Evolutionary conservation across 2,888 invertebrate species (phyloP).

Genomic region (Podabrus alpinus): DNA sequence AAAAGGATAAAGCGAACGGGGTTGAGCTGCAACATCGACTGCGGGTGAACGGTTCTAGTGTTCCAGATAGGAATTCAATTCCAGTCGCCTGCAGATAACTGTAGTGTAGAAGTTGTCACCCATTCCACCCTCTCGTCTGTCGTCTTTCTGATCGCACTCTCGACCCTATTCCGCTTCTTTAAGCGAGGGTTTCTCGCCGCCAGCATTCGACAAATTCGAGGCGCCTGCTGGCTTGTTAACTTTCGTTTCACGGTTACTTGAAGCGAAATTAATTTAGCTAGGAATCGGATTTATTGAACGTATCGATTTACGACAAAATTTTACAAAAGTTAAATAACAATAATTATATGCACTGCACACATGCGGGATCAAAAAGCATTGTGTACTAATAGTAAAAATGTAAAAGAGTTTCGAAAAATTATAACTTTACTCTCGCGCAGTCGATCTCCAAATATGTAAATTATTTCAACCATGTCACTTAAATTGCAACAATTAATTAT

Average conservation of each 20-base stretch:
- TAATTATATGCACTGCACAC: slow-evolving; percentile 9
- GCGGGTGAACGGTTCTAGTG: slow-evolving; percentile 26
- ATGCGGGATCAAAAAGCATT: background rate
- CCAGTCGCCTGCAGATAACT: slow-evolving; percentile 27
- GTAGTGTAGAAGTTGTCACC: slow-evolving; percentile 28
- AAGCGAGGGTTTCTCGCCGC: slow-evolving; percentile 29
- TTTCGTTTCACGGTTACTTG: slow-evolving; percentile 32
- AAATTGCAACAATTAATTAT: slow-evolving; percentile 13
- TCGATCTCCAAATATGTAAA: background rate
- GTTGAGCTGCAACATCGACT: slow-evolving; percentile 16
- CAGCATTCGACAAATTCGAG: slow-evolving; percentile 31
- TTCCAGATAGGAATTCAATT: slow-evolving; percentile 25
- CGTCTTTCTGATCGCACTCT: slow-evolving; percentile 29
- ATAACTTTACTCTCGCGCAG: background rate
- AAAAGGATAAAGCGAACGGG: slow-evolving; percentile 12
- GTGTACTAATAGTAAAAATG: background rate
- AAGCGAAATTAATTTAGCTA: slow-evolving; percentile 30
- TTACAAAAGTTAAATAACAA: slow-evolving; percentile 15
- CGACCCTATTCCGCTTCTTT: slow-evolving; percentile 30
- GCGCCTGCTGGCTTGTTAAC: slow-evolving; percentile 31
- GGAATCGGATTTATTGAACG: slow-evolving; percentile 28
- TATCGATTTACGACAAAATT: slow-evolving; percentile 26
- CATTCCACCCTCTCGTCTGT: slow-evolving; percentile 27
- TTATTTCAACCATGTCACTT: background rate
- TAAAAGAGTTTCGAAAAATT: background rate